Percentiles rank a stretch among this genome's conserved stretches.
phyloP scores from a whole-genome alignment of 2,113 vertebrate genomes.

The Myotis lucifugus region DNA sequence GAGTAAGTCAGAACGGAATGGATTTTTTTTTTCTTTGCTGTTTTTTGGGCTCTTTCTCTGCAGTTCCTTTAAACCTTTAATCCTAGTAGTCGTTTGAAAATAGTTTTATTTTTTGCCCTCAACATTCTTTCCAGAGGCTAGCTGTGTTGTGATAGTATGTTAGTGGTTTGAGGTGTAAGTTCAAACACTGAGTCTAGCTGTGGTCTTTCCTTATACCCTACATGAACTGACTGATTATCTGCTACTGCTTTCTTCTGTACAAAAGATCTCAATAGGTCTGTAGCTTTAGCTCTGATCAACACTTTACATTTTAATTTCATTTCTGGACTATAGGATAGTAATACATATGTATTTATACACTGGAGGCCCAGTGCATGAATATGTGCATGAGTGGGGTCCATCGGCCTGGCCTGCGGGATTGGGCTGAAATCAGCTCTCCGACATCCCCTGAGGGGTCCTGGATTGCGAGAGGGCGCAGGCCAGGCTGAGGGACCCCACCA shows the following conservation, averaged over 20 bases:
- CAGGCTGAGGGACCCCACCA: too few species aligned
- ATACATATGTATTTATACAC: not conserved
- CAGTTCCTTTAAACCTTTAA: conserved; percentile 24
- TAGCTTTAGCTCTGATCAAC: not conserved
- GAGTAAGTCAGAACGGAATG: not conserved
- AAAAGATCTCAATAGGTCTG: not conserved
- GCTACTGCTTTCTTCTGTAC: not conserved
- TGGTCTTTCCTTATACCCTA: not conserved
- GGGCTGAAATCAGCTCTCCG: too few species aligned
- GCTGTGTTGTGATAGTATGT: not conserved
- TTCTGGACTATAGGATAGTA: not conserved
- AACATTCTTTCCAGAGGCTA: not conserved
- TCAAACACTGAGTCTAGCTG: not conserved
- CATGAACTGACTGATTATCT: not conserved
- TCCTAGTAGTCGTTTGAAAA: not conserved
- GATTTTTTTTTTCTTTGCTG: not conserved
- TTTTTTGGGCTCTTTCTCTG: not conserved
- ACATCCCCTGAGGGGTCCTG: too few species aligned
- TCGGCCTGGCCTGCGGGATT: too few species aligned
- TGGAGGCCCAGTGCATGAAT: too few species aligned
- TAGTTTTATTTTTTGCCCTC: not conserved
- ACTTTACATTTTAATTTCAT: conserved; percentile 32
- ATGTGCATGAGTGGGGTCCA: too few species aligned
- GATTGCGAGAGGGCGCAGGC: too few species aligned
- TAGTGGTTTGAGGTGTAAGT: not conserved